phyloP scores from a whole-genome alignment of 2,113 vertebrate species.

The Danionella cerebrum region DNA sequence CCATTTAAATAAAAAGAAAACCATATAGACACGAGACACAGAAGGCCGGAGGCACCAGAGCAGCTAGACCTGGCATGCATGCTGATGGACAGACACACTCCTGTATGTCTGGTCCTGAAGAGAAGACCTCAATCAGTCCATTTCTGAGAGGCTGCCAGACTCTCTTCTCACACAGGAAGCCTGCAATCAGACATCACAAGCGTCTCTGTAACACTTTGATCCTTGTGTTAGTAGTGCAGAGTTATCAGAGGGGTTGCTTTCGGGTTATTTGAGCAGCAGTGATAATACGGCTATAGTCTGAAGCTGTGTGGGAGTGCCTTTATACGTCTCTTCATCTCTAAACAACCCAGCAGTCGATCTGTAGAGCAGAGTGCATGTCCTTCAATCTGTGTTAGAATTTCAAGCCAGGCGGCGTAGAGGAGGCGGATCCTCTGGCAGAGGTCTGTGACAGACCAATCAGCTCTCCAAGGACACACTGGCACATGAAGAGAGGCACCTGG shows the following conservation, averaged over 20 bases:
- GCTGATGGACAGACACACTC: background rate
- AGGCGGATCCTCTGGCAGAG: conserved; percentile 47
- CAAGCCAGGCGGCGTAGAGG: conserved; percentile 41
- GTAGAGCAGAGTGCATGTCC: conserved; percentile 22
- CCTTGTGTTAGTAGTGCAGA: conserved; percentile 20
- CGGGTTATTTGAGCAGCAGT: conserved; percentile 23
- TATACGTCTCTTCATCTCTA: background rate
- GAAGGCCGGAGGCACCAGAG: conserved; percentile 46
- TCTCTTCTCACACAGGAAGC: conserved; percentile 47
- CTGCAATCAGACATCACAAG: conserved; percentile 11
- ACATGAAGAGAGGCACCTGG: conserved; percentile 54
- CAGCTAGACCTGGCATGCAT: conserved; percentile 60
- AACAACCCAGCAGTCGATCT: conserved; percentile 1
- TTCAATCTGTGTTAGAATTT: conserved; percentile 15
- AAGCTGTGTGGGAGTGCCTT: conserved; percentile 31
- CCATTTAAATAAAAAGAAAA: conserved; percentile 60
- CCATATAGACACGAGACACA: conserved; percentile 47
- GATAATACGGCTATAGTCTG: conserved; percentile 32
- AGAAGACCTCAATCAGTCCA: conserved; percentile 11
- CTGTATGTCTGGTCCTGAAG: background rate
- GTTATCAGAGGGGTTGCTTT: background rate
- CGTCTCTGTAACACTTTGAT: background rate
- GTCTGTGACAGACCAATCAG: conserved; percentile 57
- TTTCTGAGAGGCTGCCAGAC: conserved; percentile 44
- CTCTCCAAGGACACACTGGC: conserved; percentile 55